A percentile compares a stretch with the other conserved stretches of the same genome.
Evolutionary conservation across 2,113 vertebrate species (phyloP).

Genomic region (Halichoeres trimaculatus): DNA sequence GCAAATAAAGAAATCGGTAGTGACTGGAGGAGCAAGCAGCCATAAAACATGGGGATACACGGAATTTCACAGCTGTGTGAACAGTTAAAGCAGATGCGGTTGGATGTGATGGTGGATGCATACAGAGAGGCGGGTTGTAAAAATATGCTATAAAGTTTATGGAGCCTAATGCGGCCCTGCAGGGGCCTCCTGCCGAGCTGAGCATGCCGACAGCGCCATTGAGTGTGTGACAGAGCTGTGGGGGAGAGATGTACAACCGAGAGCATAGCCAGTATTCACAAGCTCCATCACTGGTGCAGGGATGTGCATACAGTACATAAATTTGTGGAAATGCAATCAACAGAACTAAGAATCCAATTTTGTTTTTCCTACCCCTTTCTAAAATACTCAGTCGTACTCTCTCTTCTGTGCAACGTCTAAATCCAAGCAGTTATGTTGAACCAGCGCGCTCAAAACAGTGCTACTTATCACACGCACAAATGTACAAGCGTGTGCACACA

Average conservation of each 20-base stretch:
- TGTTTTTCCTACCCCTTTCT: conserved; percentile 5
- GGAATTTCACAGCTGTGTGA: conserved; percentile 81
- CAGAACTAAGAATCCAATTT: conserved; percentile 59
- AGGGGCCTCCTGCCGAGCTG: conserved; percentile 75
- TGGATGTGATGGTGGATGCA: conserved; percentile 79
- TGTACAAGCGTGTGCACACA: conserved; percentile 22
- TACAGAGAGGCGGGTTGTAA: conserved; percentile 81
- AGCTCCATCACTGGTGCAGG: conserved; percentile 62
- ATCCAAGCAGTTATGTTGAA: conserved; percentile 41
- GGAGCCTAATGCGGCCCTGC: conserved; percentile 82
- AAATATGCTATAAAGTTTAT: conserved; percentile 84
- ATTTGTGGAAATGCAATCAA: conserved; percentile 65
- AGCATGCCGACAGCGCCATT: conserved; percentile 72
- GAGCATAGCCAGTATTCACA: conserved; percentile 68
- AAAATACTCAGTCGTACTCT: conserved; percentile 31
- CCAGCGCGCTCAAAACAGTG: conserved; percentile 27
- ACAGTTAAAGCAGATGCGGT: conserved; percentile 81
- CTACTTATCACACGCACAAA: conserved; percentile 18
- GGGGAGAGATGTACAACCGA: conserved; percentile 77
- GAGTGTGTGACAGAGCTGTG: conserved; percentile 76
- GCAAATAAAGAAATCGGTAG: conserved; percentile 75
- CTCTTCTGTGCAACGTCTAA: conserved; percentile 47
- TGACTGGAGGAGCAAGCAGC: conserved; percentile 69
- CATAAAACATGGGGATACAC: conserved; percentile 78
- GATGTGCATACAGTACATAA: conserved; percentile 62